phyloP scores from a whole-genome alignment of 2,888 invertebrate genomes.

The Epinotia bilunana region DNA sequence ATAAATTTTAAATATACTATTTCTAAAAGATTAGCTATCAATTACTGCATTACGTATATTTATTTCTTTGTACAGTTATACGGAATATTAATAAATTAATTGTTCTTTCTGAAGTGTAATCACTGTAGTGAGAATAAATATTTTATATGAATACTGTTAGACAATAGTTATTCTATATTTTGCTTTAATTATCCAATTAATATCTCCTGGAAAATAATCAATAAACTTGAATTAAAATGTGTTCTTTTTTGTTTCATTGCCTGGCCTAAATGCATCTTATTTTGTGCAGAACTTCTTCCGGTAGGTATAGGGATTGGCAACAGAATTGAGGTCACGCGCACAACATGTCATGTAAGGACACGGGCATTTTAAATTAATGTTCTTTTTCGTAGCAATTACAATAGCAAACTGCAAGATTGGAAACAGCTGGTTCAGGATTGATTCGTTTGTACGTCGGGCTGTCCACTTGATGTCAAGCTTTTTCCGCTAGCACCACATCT shows the following conservation, averaged over 20 bases:
- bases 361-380: too few relatives aligned
- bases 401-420: too few relatives aligned
- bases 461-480: too few relatives aligned
- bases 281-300: neutral
- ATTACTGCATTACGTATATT: conserved; percentile 59
- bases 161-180: conserved; percentile 69
- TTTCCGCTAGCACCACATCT: too few relatives aligned
- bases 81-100: conserved; percentile 60
- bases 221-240: conserved; percentile 73
- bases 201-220: conserved; percentile 71
- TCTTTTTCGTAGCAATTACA: too few relatives aligned
- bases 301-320: too few relatives aligned
- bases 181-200: conserved; percentile 73
- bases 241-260: conserved; percentile 41
- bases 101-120: conserved; percentile 45
- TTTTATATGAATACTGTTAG: conserved; percentile 67
- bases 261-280: neutral
- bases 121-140: conserved; percentile 63
- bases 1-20: conserved; percentile 53
- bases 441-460: too few relatives aligned
- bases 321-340: too few relatives aligned
- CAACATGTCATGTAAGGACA: too few relatives aligned
- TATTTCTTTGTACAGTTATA: conserved; percentile 79
- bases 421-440: too few relatives aligned
- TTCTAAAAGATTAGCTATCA: conserved; percentile 55